phyloP scores from a whole-genome alignment of 1,140 invertebrate species.

The Aphaenogaster floridana region DNA sequence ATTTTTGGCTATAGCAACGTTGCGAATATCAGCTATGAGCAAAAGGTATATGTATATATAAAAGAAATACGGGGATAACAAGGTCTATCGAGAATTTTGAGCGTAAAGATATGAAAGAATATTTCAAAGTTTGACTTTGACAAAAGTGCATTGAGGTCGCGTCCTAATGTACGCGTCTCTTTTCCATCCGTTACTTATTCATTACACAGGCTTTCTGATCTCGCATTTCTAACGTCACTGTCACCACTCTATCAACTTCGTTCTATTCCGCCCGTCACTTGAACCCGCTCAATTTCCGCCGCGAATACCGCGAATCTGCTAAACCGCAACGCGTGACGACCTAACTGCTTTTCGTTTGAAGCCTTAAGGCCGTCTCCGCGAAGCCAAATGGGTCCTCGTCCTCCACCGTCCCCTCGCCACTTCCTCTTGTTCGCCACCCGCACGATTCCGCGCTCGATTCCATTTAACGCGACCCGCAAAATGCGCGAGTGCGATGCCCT shows the following conservation, averaged over 20 bases:
- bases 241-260: slow-evolving; percentile 55
- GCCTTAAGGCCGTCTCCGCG: slow-evolving; percentile 72
- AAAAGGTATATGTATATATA: neutral
- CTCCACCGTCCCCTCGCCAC: slow-evolving; percentile 5
- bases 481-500: slow-evolving; percentile 59
- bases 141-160: neutral
- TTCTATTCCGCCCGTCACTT: slow-evolving; percentile 56
- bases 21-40: neutral
- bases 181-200: slow-evolving; percentile 9
- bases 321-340: slow-evolving; percentile 82
- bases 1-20: neutral
- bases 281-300: slow-evolving; percentile 80
- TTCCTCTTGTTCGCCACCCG: slow-evolving; percentile 59
- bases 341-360: slow-evolving; percentile 83
- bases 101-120: neutral
- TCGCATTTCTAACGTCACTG: slow-evolving; percentile 12
- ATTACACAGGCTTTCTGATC: neutral
- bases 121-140: neutral
- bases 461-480: slow-evolving; percentile 64
- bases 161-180: neutral
- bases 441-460: slow-evolving; percentile 59
- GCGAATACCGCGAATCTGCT: slow-evolving; percentile 68
- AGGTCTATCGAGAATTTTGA: neutral
- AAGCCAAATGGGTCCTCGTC: slow-evolving; percentile 54
- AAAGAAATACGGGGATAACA: neutral